These are phyloP conservation scores for Tortrix viridana DNA, from an alignment of 2,888 invertebrate genomes.

Conservation along the genomic window DNA sequence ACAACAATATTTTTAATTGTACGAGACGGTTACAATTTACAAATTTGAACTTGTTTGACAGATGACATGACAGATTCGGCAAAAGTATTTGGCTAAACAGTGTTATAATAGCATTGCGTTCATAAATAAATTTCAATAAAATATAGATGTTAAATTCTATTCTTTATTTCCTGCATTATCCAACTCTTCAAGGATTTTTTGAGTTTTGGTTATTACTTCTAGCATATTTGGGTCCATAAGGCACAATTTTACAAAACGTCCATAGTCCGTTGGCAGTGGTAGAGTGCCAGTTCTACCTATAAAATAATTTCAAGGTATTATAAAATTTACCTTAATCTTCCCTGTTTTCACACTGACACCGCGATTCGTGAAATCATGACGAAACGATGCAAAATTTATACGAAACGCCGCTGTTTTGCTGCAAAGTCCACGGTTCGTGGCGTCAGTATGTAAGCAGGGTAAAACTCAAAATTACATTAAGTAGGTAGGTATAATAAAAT, in stretches of 20 bases:
- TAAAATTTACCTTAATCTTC: not conserved
- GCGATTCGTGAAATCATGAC: too few relatives aligned
- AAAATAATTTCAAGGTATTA: not conserved
- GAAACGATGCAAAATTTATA: too few relatives aligned
- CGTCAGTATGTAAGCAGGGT: too few relatives aligned
- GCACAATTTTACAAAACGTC: constrained; percentile 65
- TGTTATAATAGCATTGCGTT: constrained; percentile 3
- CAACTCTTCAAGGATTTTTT: constrained; percentile 52
- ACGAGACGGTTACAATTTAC: constrained; percentile 18
- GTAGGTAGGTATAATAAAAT: too few relatives aligned
- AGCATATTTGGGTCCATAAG: constrained; percentile 71
- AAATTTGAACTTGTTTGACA: constrained; percentile 21
- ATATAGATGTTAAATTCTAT: not conserved
- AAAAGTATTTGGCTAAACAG: not conserved
- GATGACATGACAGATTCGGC: not conserved
- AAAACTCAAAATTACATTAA: too few relatives aligned
- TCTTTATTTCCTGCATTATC: constrained; percentile 26
- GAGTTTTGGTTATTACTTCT: constrained; percentile 57
- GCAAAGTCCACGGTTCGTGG: too few relatives aligned
- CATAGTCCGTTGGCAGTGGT: constrained; percentile 51
- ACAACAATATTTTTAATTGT: not conserved
- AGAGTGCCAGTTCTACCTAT: constrained; percentile 17
- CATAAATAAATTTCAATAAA: not conserved
- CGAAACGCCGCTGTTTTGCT: too few relatives aligned
- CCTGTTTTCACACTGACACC: too few relatives aligned